Base-by-base conservation (phyloP, 2,113 vertebrate genomes). In the Solea senegalensis region DNA sequence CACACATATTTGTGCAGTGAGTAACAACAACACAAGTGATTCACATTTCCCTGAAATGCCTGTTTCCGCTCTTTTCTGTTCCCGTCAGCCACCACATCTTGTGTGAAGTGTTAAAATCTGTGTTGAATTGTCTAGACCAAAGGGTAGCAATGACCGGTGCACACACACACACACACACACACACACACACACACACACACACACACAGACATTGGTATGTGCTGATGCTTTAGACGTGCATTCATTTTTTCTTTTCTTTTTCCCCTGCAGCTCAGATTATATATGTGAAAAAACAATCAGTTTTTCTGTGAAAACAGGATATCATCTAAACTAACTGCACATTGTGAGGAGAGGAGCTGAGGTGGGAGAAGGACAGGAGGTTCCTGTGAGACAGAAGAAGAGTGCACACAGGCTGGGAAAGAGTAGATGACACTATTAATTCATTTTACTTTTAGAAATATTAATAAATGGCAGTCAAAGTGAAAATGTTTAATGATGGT, bases 241-340 rank as follows among this genome's bases (percentile, higher is more conserved):
- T 46, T n/a, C 9, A 2, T n/a, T 15, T 58, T 8, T 43, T 3
- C 2, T 9, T 13, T 68, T 34, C 0, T 34, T 34, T 34, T 34
- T 34, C 5, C 34, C 34, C n/a, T 59, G 48, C 46, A 41, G 60
- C 21, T 62, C 28, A 63, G n/a, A 2, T 45, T 16, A 15, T 9
- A 52, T 67, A 26, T 51, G 60, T 16, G 50, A 51, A 66, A 63
- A 72, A 27, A 55, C 26, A 44, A 51, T 66, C 27, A 57, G 51
- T 28, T 67, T 21, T 56, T n/a, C n/a, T 51, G 55, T 55, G 44
- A 70, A 61, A 46, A 5, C 12, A 15, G 41, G 44, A 54, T 21
- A 28, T 58, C 64, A 54, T 6, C 28, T 0, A 71, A 44, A 16
- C 39, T 48, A 5, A 15, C 16, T 7, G 26, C 28, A 39, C 14